Conservation (phyloP, 2,797 vertebrate species). For the Rhinophrynus dorsalis region DNA sequence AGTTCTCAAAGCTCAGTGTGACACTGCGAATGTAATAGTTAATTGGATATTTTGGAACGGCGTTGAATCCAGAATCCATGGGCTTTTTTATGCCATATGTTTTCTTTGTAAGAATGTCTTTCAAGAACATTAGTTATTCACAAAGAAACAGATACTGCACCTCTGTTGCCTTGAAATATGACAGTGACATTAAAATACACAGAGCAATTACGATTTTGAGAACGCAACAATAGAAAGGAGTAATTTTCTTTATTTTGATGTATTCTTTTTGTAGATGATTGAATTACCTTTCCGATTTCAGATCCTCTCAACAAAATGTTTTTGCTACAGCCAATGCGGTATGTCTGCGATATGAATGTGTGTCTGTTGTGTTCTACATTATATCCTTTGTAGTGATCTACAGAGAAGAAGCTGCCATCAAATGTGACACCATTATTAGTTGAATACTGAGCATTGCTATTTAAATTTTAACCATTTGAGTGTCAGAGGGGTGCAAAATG, state of each 20-base stretch:
- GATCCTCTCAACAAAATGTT: slow-evolving; percentile 42
- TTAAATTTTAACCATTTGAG: too few species aligned
- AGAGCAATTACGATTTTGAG: slow-evolving; percentile 47
- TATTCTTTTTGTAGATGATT: slow-evolving; percentile 49
- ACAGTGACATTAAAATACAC: slow-evolving; percentile 50
- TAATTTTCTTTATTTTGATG: slow-evolving; percentile 49
- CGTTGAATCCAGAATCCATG: slow-evolving; percentile 29
- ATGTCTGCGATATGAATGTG: neutral
- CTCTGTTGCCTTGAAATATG: slow-evolving; percentile 37
- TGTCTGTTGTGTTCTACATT: slow-evolving; percentile 8
- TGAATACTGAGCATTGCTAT: neutral
- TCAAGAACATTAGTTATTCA: slow-evolving; percentile 48
- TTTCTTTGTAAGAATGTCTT: slow-evolving; percentile 35
- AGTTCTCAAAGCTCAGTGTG: slow-evolving; percentile 33
- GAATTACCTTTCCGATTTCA: slow-evolving; percentile 36
- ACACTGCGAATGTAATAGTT: slow-evolving; percentile 39
- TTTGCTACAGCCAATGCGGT: slow-evolving; percentile 9
- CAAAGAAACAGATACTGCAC: slow-evolving; percentile 30
- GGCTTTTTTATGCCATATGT: slow-evolving; percentile 22
- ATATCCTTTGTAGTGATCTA: neutral
- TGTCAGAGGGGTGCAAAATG: too few species aligned
- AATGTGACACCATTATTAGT: too few species aligned
- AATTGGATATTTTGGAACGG: slow-evolving; percentile 41
- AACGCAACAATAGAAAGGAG: slow-evolving; percentile 37
- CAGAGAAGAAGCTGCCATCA: neutral